Conservation (phyloP, 2,888 invertebrate species). For the Himalopsyche anomala region DNA sequence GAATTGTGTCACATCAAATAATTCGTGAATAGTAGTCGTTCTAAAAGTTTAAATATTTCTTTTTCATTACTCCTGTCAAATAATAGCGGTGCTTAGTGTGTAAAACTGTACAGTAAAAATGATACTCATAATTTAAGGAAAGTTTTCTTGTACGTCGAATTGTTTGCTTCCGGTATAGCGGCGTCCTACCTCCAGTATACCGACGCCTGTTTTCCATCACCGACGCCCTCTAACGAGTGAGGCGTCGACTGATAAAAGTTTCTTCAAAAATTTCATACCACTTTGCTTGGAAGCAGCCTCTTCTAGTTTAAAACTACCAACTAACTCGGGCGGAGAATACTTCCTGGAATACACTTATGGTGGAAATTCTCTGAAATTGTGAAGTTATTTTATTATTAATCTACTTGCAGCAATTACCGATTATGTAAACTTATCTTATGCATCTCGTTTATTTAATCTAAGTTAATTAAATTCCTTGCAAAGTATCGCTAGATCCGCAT, state of each 20-base stretch:
- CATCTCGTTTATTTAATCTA: not conserved
- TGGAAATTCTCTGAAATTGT: not conserved
- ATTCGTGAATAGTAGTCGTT: no score
- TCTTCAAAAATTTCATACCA: constrained; percentile 36
- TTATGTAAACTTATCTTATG: not conserved
- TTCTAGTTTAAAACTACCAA: constrained; percentile 3
- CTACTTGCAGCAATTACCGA: not conserved
- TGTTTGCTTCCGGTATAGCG: not conserved
- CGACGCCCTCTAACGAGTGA: constrained; percentile 3
- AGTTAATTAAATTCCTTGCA: no score
- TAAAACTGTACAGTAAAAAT: no score
- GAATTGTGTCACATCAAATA: no score
- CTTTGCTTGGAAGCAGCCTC: not conserved
- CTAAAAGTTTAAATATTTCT: no score
- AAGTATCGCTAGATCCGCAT: no score
- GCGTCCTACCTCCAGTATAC: not conserved
- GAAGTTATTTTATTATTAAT: constrained; percentile 9
- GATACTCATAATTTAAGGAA: no score
- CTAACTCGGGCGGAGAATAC: not conserved
- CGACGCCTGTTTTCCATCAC: constrained; percentile 39
- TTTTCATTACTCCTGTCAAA: no score
- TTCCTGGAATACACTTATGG: not conserved
- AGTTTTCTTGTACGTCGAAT: not conserved
- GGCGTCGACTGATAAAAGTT: constrained; percentile 30
- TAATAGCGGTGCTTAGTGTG: no score